Evolutionary conservation across 2,797 vertebrate species (phyloP).

Genomic region (Fringilla coelebs): DNA sequence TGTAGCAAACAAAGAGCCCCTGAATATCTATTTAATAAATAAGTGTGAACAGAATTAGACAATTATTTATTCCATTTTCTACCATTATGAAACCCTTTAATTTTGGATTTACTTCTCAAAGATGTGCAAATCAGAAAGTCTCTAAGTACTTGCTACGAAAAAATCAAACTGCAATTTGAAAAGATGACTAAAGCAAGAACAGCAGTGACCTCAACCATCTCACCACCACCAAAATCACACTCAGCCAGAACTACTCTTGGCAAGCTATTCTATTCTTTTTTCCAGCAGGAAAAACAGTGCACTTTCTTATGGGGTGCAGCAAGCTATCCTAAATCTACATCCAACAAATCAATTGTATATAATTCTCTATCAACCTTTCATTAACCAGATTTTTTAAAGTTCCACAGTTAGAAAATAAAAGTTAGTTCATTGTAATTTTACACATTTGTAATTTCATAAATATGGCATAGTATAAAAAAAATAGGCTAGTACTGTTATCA

Average conservation of each 20-base stretch:
- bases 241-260: not conserved
- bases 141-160: not conserved
- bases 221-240: not conserved
- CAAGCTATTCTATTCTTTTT: not conserved
- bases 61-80: not conserved
- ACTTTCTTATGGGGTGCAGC: not conserved
- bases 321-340: not conserved
- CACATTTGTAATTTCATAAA: not conserved
- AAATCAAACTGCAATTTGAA: not conserved
- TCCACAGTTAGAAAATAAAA: not conserved
- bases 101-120: not conserved
- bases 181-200: not conserved
- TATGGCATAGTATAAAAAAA: not conserved
- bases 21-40: not conserved
- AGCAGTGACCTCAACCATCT: not conserved
- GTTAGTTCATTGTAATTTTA: not conserved
- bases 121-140: not conserved
- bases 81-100: not conserved
- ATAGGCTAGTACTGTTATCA: not conserved
- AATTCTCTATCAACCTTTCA: not conserved
- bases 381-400: not conserved
- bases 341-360: not conserved
- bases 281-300: not conserved
- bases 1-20: not conserved
- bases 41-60: not conserved